These are phyloP conservation scores for Ailuropoda melanoleuca DNA, from an alignment of 2,113 vertebrate genomes.

Conservation along the genomic window DNA sequence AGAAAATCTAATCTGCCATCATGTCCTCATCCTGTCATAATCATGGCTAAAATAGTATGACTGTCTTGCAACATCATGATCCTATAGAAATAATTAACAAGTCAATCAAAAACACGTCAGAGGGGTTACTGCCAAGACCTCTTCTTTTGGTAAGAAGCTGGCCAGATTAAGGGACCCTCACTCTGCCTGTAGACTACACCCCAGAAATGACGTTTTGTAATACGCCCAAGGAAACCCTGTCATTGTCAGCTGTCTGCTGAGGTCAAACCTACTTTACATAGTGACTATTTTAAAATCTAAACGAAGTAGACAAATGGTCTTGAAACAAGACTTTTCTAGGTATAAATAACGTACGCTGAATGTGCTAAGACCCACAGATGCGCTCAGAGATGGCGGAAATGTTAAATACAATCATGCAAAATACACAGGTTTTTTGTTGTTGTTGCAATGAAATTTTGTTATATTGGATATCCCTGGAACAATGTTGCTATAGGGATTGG, in stretches of 20 bases:
- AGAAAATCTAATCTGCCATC: background rate
- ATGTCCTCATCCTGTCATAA: background rate
- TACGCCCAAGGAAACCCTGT: background rate
- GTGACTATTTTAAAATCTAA: conserved; percentile 6
- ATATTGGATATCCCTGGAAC: background rate
- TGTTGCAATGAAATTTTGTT: background rate
- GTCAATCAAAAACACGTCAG: background rate
- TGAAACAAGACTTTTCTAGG: background rate
- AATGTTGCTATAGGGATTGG: background rate
- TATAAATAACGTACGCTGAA: background rate
- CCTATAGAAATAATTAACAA: conserved; percentile 19
- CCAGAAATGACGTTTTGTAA: background rate
- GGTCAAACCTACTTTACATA: background rate
- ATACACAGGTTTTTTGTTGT: background rate
- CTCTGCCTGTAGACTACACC: background rate
- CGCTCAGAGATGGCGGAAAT: background rate
- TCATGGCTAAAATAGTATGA: background rate
- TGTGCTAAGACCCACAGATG: background rate
- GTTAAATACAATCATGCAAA: background rate
- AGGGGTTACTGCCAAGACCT: background rate
- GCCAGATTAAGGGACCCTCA: background rate
- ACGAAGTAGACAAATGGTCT: background rate
- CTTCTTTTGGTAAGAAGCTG: background rate
- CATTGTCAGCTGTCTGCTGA: background rate
- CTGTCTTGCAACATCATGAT: background rate